Conservation (phyloP, 2,113 vertebrate species). For the Aleadryas rufinucha region DNA sequence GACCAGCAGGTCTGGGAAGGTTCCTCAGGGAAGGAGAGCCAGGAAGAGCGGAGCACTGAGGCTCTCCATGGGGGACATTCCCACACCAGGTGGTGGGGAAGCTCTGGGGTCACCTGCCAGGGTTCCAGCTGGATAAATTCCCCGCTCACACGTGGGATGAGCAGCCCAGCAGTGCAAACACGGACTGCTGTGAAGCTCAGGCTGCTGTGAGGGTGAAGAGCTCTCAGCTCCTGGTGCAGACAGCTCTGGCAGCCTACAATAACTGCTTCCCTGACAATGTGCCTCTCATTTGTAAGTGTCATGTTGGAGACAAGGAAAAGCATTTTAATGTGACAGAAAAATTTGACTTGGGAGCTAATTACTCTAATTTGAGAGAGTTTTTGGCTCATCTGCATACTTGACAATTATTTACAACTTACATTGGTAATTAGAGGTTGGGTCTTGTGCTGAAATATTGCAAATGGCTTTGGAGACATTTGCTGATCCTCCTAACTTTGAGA, state of each 20-base stretch:
- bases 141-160: not conserved
- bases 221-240: not conserved
- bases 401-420: slow-evolving; percentile 67
- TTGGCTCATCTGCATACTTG: slow-evolving; percentile 63
- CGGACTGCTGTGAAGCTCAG: not conserved
- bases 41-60: fast-evolving
- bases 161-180: not conserved
- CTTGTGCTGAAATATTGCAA: slow-evolving; percentile 47
- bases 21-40: not conserved
- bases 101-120: fast-evolving
- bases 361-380: slow-evolving; percentile 64
- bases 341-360: slow-evolving; percentile 68
- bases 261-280: slow-evolving; percentile 16
- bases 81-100: not conserved
- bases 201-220: not conserved
- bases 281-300: slow-evolving; percentile 41
- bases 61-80: not conserved
- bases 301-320: slow-evolving; percentile 30
- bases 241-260: not conserved
- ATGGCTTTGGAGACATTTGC: slow-evolving; percentile 58
- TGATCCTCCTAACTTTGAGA: slow-evolving; percentile 55
- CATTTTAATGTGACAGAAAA: slow-evolving; percentile 56
- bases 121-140: not conserved
- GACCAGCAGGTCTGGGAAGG: not conserved
- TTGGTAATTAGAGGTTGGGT: slow-evolving; percentile 62